phyloP scores from a whole-genome alignment of 1,140 invertebrate genomes.

The Orussus abietinus region DNA sequence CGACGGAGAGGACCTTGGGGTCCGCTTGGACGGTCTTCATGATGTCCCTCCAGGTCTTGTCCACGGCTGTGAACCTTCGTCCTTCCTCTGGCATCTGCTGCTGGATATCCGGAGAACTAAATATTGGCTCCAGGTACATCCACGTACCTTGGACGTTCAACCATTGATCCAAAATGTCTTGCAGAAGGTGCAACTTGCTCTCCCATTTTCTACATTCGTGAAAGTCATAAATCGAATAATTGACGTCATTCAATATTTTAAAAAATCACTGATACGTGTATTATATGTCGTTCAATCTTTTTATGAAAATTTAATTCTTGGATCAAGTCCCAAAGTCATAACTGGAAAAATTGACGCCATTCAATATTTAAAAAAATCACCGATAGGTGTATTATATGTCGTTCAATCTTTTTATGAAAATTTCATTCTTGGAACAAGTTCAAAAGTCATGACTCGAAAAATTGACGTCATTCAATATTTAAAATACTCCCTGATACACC shows the following conservation, averaged over 20 bases:
- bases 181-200: conserved; percentile 67
- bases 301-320: too few species aligned
- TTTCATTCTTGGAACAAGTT: too few species aligned
- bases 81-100: conserved; percentile 87
- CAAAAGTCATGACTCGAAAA: too few species aligned
- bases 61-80: conserved; percentile 79
- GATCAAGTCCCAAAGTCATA: too few species aligned
- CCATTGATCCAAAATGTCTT: conserved; percentile 93
- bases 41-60: conserved; percentile 91
- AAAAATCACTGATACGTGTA: conserved; percentile 2
- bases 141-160: conserved; percentile 92
- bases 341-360: too few species aligned
- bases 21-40: conserved; percentile 83
- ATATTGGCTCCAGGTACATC: conserved; percentile 96
- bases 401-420: too few species aligned
- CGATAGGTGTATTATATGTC: too few species aligned
- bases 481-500: too few species aligned
- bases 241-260: neutral
- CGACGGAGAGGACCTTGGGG: conserved; percentile 74
- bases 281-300: too few species aligned
- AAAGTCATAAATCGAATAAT: conserved; percentile 10
- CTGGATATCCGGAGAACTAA: conserved; percentile 95
- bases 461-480: too few species aligned
- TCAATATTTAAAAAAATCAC: too few species aligned
- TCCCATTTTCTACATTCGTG: conserved; percentile 65